Evolutionary conservation across 2,797 vertebrate species (phyloP), one percentile per base, ranked within the genome.

Genomic region (Jordanella pulchra): DNA sequence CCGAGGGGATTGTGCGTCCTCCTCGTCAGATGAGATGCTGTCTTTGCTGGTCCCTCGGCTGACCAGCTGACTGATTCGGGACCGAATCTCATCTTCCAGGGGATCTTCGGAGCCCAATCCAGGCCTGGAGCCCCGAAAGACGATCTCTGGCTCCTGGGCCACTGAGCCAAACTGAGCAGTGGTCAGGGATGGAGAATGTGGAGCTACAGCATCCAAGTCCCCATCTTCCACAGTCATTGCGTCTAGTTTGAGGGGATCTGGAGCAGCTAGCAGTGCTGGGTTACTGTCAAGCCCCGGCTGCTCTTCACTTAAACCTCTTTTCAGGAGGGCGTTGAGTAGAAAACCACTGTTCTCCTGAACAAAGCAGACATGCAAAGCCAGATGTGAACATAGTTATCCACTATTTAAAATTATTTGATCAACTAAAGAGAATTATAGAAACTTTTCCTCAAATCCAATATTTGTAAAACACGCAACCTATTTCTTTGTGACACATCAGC

Each of bases 1-100:
- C 4, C 10, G 69, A 1, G 75, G 58, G 56, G 55, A 77, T 48
- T 74, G 78, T 7, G 68, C n/a, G 25, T 67, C 15, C 65, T 93
- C 96, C n/a, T 98, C 97, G 45, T 96, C 95, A 0, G 96, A 96
- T 4, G 96, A 96, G 13, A 90, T 80, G 81, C 91, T 70, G 75
- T 96, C 96, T 83, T 94, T 96, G 86, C 96, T 95, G 61, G 93
- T 95, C 89, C 95, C 93, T 55, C 94, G 94, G 83, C 90, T 89
- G 75, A 94, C 93, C 61, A 96, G 82, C 82, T 95, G 92, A 35
- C 91, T 93, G 67, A 96, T 84, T 84, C 93, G 94, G 75, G 90
- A 95, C 68, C 90, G 94, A 27, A 94, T 87, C 47, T 95, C 94
- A 78, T 95, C 92, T 67, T 96, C 95, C 3, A 89, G 67, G 21